These are phyloP conservation scores for Nudaria mundana DNA, from an alignment of 2,888 invertebrate species.

Conservation along the genomic window DNA sequence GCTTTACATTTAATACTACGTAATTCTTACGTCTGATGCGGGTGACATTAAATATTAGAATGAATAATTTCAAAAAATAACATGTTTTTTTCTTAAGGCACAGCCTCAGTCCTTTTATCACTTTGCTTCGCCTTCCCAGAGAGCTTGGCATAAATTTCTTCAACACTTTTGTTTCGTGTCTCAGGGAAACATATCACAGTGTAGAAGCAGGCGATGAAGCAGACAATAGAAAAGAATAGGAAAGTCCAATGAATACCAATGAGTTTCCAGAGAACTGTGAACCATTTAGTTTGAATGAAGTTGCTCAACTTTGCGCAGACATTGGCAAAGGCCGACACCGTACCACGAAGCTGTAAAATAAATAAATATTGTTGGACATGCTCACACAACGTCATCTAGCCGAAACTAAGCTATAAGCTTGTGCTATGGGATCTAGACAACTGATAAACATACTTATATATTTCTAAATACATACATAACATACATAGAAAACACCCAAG, in stretches of 20 bases:
- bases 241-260: slow-evolving; percentile 73
- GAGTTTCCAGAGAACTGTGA: slow-evolving; percentile 56
- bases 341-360: slow-evolving; percentile 63
- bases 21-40: background rate
- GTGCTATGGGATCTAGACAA: too few relatives aligned
- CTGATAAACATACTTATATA: too few relatives aligned
- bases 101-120: slow-evolving; percentile 40
- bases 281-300: slow-evolving; percentile 73
- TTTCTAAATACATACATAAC: too few relatives aligned
- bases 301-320: slow-evolving; percentile 70
- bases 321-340: slow-evolving; percentile 69
- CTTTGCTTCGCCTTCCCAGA: slow-evolving; percentile 41
- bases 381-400: too few relatives aligned
- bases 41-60: background rate
- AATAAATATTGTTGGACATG: too few relatives aligned
- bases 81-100: slow-evolving; percentile 22
- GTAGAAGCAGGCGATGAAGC: slow-evolving; percentile 60
- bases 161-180: slow-evolving; percentile 62
- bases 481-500: too few relatives aligned
- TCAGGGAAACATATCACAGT: slow-evolving; percentile 63
- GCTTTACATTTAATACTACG: background rate
- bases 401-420: too few relatives aligned
- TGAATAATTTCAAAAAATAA: background rate
- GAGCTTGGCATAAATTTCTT: slow-evolving; percentile 65
- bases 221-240: slow-evolving; percentile 61